A percentile compares a stretch with the other conserved stretches of the same genome.
These are phyloP conservation scores for Syrista parreyssii DNA, from an alignment of 2,888 invertebrate species.

Conservation along the genomic window DNA sequence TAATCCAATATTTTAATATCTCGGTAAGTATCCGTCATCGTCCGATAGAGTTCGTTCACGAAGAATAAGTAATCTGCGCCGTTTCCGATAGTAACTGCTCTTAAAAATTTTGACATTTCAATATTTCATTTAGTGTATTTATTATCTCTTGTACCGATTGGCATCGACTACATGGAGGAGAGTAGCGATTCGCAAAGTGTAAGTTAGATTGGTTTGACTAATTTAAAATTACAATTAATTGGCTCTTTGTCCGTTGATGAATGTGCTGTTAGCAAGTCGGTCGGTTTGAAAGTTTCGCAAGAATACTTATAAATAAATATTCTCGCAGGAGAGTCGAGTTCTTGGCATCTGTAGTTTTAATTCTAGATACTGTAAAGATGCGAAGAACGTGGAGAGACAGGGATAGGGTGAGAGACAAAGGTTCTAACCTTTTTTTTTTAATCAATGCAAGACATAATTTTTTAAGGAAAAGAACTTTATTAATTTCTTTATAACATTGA, in stretches of 20 bases:
- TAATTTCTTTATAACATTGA: not conserved
- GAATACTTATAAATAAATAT: slow-evolving; percentile 31
- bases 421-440: not conserved
- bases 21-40: not conserved
- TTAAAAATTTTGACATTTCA: not conserved
- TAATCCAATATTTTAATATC: not conserved
- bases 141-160: not conserved
- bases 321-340: not conserved
- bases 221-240: not conserved
- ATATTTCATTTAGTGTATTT: not conserved
- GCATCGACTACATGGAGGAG: not conserved
- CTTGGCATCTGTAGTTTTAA: not conserved
- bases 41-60: not conserved
- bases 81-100: not conserved
- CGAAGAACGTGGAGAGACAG: slow-evolving; percentile 49
- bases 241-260: not conserved
- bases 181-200: not conserved
- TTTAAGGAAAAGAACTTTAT: not conserved
- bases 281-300: slow-evolving; percentile 25
- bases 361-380: slow-evolving; percentile 30
- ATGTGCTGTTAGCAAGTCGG: not conserved
- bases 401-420: slow-evolving; percentile 40
- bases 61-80: not conserved
- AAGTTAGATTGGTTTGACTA: not conserved
- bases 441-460: not conserved